A percentile compares a stretch with the other conserved stretches of the same genome.
phyloP scores from a whole-genome alignment of 2,113 vertebrate genomes.

The Noctilio leporinus region DNA sequence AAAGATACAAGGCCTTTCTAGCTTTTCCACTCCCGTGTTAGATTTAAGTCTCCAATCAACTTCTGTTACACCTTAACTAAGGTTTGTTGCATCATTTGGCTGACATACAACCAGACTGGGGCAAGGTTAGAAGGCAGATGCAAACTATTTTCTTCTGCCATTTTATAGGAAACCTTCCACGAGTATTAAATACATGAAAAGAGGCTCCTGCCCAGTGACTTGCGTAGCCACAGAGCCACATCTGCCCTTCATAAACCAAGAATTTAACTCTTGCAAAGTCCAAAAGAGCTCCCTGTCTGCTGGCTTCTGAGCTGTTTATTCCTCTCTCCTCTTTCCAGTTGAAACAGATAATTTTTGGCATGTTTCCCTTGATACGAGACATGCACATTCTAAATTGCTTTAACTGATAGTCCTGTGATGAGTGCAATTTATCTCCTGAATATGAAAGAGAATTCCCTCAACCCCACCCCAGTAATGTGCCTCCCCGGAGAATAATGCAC shows the following conservation, averaged over 20 bases:
- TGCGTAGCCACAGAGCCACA: not conserved
- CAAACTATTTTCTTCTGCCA: not conserved
- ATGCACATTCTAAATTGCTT: constrained; percentile 40
- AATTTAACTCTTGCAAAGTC: not conserved
- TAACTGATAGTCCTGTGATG: constrained; percentile 26
- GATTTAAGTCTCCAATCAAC: not conserved
- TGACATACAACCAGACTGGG: not conserved
- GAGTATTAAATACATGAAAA: not conserved
- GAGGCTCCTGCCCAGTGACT: not conserved
- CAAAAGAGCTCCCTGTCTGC: not conserved
- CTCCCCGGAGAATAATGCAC: constrained; percentile 57
- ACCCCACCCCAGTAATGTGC: constrained; percentile 10
- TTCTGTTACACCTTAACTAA: not conserved
- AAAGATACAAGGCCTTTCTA: not conserved
- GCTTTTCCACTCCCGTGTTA: not conserved
- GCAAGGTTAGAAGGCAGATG: not conserved
- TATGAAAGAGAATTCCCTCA: constrained; percentile 46
- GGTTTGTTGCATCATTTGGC: not conserved
- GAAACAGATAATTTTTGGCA: not conserved
- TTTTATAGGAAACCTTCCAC: not conserved
- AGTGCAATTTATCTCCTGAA: constrained; percentile 45
- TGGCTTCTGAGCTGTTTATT: not conserved
- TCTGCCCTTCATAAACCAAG: not conserved
- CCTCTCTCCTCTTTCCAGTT: not conserved
- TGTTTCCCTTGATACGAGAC: not conserved